phyloP scores from a whole-genome alignment of 2,888 invertebrate species.

The Agrochola litura region DNA sequence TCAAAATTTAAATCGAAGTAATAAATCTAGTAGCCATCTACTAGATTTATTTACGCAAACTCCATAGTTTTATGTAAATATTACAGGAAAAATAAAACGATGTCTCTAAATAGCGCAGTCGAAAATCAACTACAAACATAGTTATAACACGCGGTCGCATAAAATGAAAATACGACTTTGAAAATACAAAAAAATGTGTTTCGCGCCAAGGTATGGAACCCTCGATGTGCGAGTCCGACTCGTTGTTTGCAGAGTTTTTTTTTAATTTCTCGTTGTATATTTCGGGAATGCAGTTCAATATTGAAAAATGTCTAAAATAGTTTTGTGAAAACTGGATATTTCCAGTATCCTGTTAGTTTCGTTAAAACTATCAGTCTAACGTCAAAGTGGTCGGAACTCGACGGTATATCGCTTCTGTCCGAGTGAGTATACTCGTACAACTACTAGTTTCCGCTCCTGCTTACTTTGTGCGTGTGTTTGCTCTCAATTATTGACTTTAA shows the following conservation, averaged over 20 bases:
- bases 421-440: constrained; percentile 68
- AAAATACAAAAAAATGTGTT: background rate
- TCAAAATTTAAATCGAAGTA: background rate
- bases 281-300: constrained; percentile 10
- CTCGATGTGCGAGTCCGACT: too few relatives aligned
- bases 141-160: too few relatives aligned
- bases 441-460: constrained; percentile 81
- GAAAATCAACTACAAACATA: background rate
- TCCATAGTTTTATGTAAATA: background rate
- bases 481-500: constrained; percentile 84
- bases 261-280: background rate
- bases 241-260: background rate
- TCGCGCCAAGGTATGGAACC: background rate
- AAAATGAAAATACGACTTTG: background rate
- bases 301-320: constrained; percentile 17
- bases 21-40: background rate
- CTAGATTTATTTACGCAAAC: too few relatives aligned
- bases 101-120: background rate
- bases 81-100: background rate
- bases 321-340: background rate
- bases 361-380: constrained; percentile 7
- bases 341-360: background rate
- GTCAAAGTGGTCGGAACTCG: background rate
- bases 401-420: constrained; percentile 52
- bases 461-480: constrained; percentile 82